Percentiles rank a stretch among this genome's conserved stretches.
These are phyloP conservation scores for Rhagonycha fulva DNA, from an alignment of 2,888 invertebrate species.

Conservation along the genomic window DNA sequence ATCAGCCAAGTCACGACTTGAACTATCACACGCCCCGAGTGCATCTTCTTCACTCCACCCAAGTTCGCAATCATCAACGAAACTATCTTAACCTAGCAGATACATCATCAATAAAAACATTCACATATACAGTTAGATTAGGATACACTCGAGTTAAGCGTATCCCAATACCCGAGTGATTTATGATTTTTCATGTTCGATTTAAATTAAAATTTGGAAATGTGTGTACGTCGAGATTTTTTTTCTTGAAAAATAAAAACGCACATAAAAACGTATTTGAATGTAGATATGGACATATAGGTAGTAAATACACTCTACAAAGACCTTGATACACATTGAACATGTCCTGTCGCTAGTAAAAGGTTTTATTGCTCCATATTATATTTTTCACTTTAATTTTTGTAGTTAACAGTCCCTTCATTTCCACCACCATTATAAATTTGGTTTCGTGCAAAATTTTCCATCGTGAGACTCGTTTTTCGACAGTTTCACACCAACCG, in stretches of 20 bases:
- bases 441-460: not conserved
- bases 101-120: slow-evolving; percentile 31
- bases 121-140: slow-evolving; percentile 29
- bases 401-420: not conserved
- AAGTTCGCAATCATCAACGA: slow-evolving; percentile 14
- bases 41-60: slow-evolving; percentile 37
- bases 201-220: slow-evolving; percentile 2
- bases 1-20: slow-evolving; percentile 60
- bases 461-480: not conserved
- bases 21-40: slow-evolving; percentile 63
- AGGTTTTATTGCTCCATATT: slow-evolving; percentile 48
- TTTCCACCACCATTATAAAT: not conserved
- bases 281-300: slow-evolving; percentile 46
- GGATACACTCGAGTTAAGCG: not conserved
- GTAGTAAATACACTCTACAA: slow-evolving; percentile 33
- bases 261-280: slow-evolving; percentile 47
- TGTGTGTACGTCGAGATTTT: not conserved
- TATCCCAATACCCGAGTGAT: not conserved
- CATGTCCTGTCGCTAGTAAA: slow-evolving; percentile 39
- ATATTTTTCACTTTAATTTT: slow-evolving; percentile 4
- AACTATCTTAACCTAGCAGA: slow-evolving; percentile 32
- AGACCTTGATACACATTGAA: slow-evolving; percentile 42
- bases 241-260: slow-evolving; percentile 32
- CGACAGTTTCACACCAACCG: not conserved
- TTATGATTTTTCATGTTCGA: not conserved